Evolutionary conservation across 2,797 vertebrate genomes (phyloP).

Genomic region (Denticeps clupeoides): DNA sequence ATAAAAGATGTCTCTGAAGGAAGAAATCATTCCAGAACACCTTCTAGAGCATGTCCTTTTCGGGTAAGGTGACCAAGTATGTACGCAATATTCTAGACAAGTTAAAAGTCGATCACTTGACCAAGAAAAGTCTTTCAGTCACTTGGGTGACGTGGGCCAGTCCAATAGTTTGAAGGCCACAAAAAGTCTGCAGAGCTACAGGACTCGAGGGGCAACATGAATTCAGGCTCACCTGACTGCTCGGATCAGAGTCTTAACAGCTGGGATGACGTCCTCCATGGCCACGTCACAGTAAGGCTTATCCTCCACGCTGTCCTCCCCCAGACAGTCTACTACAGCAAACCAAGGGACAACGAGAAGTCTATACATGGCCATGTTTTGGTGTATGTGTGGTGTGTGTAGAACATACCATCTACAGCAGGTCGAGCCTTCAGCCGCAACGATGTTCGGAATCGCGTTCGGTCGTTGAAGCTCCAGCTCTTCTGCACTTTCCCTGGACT

Average conservation of each 20-base stretch:
- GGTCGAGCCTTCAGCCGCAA: conserved; percentile 79
- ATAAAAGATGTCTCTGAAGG: too few species aligned
- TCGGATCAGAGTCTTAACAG: conserved; percentile 86
- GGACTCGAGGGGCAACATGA: not conserved
- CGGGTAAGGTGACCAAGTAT: too few species aligned
- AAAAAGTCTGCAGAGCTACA: not conserved
- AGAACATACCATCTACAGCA: conserved; percentile 62
- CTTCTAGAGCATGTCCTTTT: too few species aligned
- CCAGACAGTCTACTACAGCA: conserved; percentile 69
- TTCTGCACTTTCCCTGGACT: conserved; percentile 93
- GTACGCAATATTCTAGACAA: too few species aligned
- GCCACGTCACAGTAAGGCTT: conserved; percentile 82
- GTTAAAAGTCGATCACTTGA: too few species aligned
- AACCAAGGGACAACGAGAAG: too few species aligned
- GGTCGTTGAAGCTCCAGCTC: conserved; percentile 97
- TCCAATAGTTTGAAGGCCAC: too few species aligned
- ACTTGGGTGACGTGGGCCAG: too few species aligned
- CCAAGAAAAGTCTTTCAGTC: too few species aligned
- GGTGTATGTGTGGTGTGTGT: not conserved
- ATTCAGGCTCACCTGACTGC: conserved; percentile 74
- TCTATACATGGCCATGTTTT: too few species aligned
- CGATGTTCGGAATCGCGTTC: conserved; percentile 86
- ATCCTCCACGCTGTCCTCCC: conserved; percentile 78
- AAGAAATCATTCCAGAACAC: too few species aligned
- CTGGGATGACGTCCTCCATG: conserved; percentile 90